A percentile compares a stretch with the other conserved stretches of the same genome.
Conservation (phyloP, 2,797 vertebrate genomes). For the Calcarius lapponicus region DNA sequence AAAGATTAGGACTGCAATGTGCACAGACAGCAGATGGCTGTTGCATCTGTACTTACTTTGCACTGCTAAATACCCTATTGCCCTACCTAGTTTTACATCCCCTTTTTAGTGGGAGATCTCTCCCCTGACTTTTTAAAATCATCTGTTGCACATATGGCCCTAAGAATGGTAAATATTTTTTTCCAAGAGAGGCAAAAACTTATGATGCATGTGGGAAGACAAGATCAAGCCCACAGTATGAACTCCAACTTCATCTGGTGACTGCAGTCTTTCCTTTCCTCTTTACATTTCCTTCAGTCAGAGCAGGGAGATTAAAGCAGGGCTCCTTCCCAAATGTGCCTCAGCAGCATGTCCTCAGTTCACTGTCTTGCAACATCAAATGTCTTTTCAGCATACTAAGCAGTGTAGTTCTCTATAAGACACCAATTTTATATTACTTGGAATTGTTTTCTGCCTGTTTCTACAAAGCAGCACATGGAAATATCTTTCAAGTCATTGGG, state of each 20-base stretch:
- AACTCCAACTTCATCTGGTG: neutral
- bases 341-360: slow-evolving; percentile 6
- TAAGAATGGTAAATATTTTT: slow-evolving; percentile 2
- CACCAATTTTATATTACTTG: neutral
- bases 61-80: slow-evolving; percentile 36
- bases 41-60: slow-evolving; percentile 43
- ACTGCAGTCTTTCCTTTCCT: neutral
- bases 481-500: neutral
- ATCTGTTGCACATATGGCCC: slow-evolving; percentile 44
- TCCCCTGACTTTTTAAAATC: slow-evolving; percentile 9
- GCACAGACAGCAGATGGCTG: slow-evolving; percentile 51
- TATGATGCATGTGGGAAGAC: neutral
- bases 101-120: neutral
- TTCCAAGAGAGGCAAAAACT: slow-evolving; percentile 14
- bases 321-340: neutral
- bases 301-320: neutral
- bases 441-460: slow-evolving; percentile 28
- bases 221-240: neutral
- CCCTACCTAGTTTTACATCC: slow-evolving; percentile 33
- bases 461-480: neutral
- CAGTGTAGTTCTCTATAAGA: slow-evolving; percentile 7
- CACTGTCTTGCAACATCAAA: slow-evolving; percentile 36
- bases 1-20: neutral
- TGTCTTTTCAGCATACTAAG: neutral
- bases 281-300: neutral